These are phyloP conservation scores for Sitobion miscanthi DNA, from an alignment of 1,140 invertebrate species.

Conservation along the genomic window DNA sequence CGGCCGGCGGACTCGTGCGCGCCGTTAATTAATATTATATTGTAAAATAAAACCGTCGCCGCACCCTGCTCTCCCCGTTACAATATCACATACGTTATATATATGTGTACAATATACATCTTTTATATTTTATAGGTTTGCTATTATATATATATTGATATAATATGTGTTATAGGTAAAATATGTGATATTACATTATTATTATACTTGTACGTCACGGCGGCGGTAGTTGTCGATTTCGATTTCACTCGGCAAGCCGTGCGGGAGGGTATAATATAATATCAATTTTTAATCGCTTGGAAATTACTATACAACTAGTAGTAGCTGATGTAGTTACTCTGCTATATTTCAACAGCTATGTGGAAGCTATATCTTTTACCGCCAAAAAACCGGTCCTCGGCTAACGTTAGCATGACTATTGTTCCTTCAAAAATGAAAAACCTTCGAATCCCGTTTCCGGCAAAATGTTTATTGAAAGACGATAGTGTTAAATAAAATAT, in stretches of 20 bases:
- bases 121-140: not conserved
- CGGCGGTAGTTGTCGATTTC: not conserved
- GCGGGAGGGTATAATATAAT: not conserved
- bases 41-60: slow-evolving; percentile 39
- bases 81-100: not conserved
- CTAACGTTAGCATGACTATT: too few relatives aligned
- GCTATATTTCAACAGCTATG: not conserved
- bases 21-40: slow-evolving; percentile 46
- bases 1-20: not conserved
- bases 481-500: too few relatives aligned
- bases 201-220: not conserved
- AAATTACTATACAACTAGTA: too few relatives aligned
- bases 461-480: too few relatives aligned
- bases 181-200: not conserved
- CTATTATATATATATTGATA: not conserved
- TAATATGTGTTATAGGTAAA: not conserved
- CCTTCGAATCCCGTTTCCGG: too few relatives aligned
- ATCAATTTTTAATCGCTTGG: not conserved
- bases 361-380: not conserved
- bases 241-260: not conserved
- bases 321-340: too few relatives aligned
- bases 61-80: not conserved
- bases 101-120: too few relatives aligned
- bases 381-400: not conserved
- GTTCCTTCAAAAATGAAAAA: too few relatives aligned